Conservation (phyloP, 2,113 vertebrate species). For the Dicaeum eximium region DNA sequence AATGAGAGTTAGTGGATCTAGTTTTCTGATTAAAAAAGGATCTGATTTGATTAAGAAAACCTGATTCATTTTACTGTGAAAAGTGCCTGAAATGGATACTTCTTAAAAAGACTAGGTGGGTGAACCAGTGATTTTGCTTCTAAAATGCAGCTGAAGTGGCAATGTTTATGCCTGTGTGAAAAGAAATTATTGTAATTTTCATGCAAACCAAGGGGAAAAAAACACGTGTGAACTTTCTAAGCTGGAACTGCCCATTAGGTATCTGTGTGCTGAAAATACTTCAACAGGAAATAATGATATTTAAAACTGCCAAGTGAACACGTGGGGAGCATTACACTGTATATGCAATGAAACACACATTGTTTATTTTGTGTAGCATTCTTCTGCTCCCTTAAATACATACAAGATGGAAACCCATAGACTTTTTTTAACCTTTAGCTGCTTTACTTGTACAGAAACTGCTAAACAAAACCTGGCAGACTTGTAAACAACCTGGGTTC, state of each 20-base stretch:
- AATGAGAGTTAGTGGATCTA: neutral
- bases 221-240: neutral
- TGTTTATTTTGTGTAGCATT: conserved; percentile 41
- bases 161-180: neutral
- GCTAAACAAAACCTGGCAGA: neutral
- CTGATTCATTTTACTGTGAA: neutral
- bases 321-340: neutral
- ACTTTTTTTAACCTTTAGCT: conserved; percentile 41
- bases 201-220: neutral
- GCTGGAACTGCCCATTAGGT: neutral
- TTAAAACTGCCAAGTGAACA: neutral
- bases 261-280: neutral
- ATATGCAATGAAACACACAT: neutral
- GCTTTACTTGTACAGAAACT: neutral
- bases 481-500: neutral
- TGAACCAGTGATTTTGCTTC: neutral
- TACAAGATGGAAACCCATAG: neutral
- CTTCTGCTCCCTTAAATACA: conserved; percentile 27
- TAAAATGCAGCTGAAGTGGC: neutral
- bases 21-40: conserved; percentile 10
- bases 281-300: neutral
- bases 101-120: neutral
- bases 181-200: neutral
- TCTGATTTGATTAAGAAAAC: neutral
- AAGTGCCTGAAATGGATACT: neutral